phyloP scores from a whole-genome alignment of 2,797 vertebrate genomes.

The Galago senegalensis region DNA sequence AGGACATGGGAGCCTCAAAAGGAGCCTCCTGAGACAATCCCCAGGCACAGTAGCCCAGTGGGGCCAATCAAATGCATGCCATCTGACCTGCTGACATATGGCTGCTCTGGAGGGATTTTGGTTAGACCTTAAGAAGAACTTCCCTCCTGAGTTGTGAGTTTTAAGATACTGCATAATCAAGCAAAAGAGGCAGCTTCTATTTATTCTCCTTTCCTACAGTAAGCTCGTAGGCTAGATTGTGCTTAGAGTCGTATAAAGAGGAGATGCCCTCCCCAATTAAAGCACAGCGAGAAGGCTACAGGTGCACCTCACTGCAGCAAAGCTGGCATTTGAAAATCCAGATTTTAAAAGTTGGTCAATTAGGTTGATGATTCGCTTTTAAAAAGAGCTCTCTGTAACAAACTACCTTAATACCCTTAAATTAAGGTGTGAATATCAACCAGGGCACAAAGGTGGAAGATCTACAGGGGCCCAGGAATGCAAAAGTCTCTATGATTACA shows the following conservation, averaged over 20 bases:
- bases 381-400: not conserved
- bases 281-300: not conserved
- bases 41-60: not conserved
- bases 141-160: conserved; percentile 54
- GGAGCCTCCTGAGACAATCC: conserved; percentile 48
- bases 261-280: not conserved
- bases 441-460: not conserved
- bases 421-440: not conserved
- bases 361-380: not conserved
- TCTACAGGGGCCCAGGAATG: not conserved
- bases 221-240: not conserved
- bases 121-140: conserved; percentile 77
- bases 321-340: not conserved
- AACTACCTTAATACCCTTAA: not conserved
- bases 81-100: not conserved
- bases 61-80: conserved; percentile 70
- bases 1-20: conserved; percentile 41
- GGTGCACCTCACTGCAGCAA: not conserved
- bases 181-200: not conserved
- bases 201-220: not conserved
- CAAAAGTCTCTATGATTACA: not conserved
- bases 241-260: not conserved
- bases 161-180: not conserved
- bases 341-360: not conserved
- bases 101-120: conserved; percentile 61